Base-by-base conservation (phyloP, 2,113 vertebrate genomes). In the Caracal caracal region DNA sequence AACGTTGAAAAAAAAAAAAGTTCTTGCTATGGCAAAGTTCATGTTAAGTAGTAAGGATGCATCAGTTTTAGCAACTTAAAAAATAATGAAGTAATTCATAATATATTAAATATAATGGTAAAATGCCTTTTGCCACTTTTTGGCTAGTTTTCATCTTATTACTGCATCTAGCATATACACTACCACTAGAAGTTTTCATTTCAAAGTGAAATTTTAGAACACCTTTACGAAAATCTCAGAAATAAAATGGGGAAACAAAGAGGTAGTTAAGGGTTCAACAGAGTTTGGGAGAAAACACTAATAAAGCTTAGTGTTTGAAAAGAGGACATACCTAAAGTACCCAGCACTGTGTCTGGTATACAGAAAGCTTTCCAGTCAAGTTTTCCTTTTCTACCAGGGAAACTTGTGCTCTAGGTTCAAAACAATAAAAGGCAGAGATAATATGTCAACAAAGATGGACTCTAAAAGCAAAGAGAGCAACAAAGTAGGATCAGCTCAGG, bases 191-290 rank as follows among this genome's bases (percentile, higher is more conserved):
- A 83, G 24, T 84, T 13, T 91, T 88, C 51, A 35, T 61, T 66
- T 73, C 59, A 78, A 90, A 93, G 66, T 33, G 49, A 79, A 90
- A 17, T 10, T 80, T 95, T 85, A 40, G 9, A 86, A 71, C 26
- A 76, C 49, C 56, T 79, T 79, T 49, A 73, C 37, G 20, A 92
- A 92, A 61, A 84, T 92, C n/a, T 93, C 68, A 68, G n/a, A 83
- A 84, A 95, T 81, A n/a, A 82, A 95, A 90, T 73, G 12, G 3
- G 13, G 12, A 20, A 75, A 35, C n/a, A 84, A 94, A 93, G 17
- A 83, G 40, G 22, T 15, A 76, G 91, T 71, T 10, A 49, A 92
- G 8, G 2, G 4, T 96, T 80, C 47, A n/a, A 63, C 9, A 28
- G 33, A 73, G 53, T 87, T 90, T 35, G 40, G 47, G 56, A 28